Conservation (phyloP, 2,113 vertebrate genomes). For the Cygnus atratus region DNA sequence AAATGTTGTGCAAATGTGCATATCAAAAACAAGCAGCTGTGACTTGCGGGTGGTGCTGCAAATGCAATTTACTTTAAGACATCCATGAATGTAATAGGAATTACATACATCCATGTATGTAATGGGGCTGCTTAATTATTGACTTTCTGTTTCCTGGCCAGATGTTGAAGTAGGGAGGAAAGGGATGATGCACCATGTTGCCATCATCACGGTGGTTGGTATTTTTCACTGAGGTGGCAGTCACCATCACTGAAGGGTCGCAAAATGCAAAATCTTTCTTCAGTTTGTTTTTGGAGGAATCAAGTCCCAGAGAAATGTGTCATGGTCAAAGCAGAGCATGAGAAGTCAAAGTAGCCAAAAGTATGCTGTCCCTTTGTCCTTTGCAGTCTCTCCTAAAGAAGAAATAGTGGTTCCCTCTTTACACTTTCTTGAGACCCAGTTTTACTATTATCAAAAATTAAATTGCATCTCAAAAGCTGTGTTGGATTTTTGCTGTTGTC, state of each 20-base stretch:
- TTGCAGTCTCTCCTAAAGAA: neutral
- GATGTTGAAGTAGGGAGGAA: neutral
- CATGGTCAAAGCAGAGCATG: neutral
- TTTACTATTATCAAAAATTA: neutral
- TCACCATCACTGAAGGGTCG: neutral
- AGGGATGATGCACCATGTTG: neutral
- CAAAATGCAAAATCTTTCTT: neutral
- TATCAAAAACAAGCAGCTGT: neutral
- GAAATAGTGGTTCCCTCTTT: neutral
- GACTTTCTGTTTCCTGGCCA: neutral
- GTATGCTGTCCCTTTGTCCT: neutral
- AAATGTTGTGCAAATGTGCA: neutral
- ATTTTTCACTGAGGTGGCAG: neutral
- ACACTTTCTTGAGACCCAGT: neutral
- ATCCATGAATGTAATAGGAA: neutral
- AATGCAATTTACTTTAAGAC: neutral
- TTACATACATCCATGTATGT: neutral
- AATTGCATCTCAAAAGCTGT: neutral
- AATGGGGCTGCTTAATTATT: neutral
- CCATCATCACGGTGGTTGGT: neutral
- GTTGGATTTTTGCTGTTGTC: neutral
- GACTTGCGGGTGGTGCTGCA: neutral
- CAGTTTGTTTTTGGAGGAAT: neutral
- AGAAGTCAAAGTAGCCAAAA: neutral
- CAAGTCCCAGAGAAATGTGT: neutral